Percentiles rank a stretch among this genome's conserved stretches.
These are phyloP conservation scores for Brachyistius frenatus DNA, from an alignment of 2,113 vertebrate species.

Conservation along the genomic window DNA sequence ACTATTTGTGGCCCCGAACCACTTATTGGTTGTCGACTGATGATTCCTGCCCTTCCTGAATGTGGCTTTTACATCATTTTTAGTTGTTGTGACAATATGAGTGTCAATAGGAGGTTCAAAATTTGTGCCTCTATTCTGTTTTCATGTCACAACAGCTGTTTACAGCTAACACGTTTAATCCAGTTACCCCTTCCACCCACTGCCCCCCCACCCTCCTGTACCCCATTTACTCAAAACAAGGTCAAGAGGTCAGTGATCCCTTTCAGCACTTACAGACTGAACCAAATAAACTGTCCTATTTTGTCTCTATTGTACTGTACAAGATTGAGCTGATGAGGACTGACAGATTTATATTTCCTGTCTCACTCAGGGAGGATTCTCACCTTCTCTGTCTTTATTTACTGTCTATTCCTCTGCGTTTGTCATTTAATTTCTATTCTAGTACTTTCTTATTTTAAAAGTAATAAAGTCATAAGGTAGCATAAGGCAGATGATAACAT, in stretches of 20 bases:
- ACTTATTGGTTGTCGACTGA: neutral
- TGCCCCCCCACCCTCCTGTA: neutral
- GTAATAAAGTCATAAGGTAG: neutral
- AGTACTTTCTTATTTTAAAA: neutral
- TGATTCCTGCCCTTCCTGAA: neutral
- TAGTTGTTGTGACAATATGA: neutral
- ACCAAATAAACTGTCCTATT: neutral
- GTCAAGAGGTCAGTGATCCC: slow-evolving; percentile 26
- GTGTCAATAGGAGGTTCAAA: neutral
- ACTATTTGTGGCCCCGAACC: slow-evolving; percentile 7
- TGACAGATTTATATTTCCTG: too few species aligned
- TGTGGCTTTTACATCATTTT: slow-evolving; percentile 2
- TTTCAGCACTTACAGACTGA: neutral
- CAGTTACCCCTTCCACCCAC: slow-evolving; percentile 14
- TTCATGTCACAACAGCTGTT: slow-evolving; percentile 34
- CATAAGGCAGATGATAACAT: neutral
- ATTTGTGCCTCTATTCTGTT: neutral
- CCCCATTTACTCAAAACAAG: slow-evolving; percentile 43
- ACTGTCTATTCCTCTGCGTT: neutral
- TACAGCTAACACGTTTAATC: slow-evolving; percentile 47
- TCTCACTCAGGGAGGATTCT: neutral
- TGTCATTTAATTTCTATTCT: neutral
- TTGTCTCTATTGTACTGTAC: neutral
- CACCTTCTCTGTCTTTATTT: neutral
- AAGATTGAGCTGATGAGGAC: neutral